These are phyloP conservation scores for Phenganax stokvisi DNA, from an alignment of 92 coral and sea anemone genomes.

Conservation along the genomic window DNA sequence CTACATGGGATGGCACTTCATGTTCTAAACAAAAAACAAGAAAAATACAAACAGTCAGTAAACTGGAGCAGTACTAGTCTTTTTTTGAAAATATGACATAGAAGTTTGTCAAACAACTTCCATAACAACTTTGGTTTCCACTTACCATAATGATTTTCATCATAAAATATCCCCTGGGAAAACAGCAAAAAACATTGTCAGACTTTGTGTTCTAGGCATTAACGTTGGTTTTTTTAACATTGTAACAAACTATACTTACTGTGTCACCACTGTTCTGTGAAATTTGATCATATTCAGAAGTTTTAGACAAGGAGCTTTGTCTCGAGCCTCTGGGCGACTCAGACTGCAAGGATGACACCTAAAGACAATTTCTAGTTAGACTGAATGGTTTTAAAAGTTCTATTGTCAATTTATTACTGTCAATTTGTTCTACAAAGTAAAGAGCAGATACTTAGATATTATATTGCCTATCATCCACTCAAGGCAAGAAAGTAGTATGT, in stretches of 20 bases:
- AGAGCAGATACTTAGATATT: not conserved
- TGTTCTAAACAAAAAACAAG: not conserved
- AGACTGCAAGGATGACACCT: slow-evolving; percentile 35
- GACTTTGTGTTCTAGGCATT: not conserved
- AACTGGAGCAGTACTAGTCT: too few species aligned
- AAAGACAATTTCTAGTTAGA: not conserved
- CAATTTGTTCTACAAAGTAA: not conserved
- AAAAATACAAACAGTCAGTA: not conserved
- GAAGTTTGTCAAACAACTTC: not conserved
- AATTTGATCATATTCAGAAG: slow-evolving; percentile 13
- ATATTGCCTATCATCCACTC: not conserved
- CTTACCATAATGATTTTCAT: slow-evolving; percentile 36
- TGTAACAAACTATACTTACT: not conserved
- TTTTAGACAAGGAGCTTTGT: slow-evolving; percentile 28
- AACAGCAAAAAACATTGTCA: not conserved
- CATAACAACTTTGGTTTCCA: not conserved
- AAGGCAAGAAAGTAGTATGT: too few species aligned
- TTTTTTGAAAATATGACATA: not conserved
- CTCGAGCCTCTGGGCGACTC: slow-evolving; percentile 36
- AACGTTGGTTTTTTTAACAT: not conserved
- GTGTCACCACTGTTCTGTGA: slow-evolving; percentile 39
- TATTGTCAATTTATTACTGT: not conserved
- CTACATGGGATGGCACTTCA: slow-evolving; percentile 31
- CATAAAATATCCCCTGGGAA: slow-evolving; percentile 18
- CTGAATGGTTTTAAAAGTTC: not conserved